Base-by-base conservation (phyloP, 2,797 vertebrate species). In the Philypnodon macrostomus region DNA sequence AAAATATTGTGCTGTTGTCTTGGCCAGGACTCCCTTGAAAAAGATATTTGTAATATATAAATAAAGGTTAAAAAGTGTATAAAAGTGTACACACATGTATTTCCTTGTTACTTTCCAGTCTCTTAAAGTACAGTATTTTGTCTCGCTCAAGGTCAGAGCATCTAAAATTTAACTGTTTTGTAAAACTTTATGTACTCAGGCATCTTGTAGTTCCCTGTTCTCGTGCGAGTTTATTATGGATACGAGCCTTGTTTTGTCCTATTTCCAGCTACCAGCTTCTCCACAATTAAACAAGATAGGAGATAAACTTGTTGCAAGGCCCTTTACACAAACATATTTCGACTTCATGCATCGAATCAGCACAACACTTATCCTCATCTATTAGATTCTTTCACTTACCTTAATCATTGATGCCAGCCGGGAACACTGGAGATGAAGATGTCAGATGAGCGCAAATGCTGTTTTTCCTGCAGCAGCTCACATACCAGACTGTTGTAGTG, bases 141-240 rank as follows among this genome's bases (percentile, higher is more conserved):
- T 39, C 37, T 8, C 11, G 3, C 5, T 36, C 34, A 17, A 36
- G 16, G 14, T 16, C 14, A 36, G 14, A 27, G 13, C 39, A 42
- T 14, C 2, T 9, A 14, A 13, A 14, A 2, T 32, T 47, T 14
- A 33, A 17, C 40, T 44, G 37, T 41, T 18, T 40, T 39, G 54
- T 15, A 24, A 19, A 47, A 30, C 42, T 63, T 72, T 37, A 61
- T 63, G 36, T 55, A 63, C 60, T 67, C 53, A 36, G 69, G 59
- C 36, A 64, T 70, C 41, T 68, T 60, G 18, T 27, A 19, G 37
- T 24, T 42, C 49, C 17, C 27, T 18, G 26, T 41, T 14, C 21
- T n/a, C n/a, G n/a, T 2, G 0, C 47, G 46, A 32, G 66, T 81
- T 72, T 37, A 66, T 81, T 73, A 76, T 74, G 73, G 46, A 65